phyloP scores from a whole-genome alignment of 1,140 invertebrate species.

The Proales similis region DNA sequence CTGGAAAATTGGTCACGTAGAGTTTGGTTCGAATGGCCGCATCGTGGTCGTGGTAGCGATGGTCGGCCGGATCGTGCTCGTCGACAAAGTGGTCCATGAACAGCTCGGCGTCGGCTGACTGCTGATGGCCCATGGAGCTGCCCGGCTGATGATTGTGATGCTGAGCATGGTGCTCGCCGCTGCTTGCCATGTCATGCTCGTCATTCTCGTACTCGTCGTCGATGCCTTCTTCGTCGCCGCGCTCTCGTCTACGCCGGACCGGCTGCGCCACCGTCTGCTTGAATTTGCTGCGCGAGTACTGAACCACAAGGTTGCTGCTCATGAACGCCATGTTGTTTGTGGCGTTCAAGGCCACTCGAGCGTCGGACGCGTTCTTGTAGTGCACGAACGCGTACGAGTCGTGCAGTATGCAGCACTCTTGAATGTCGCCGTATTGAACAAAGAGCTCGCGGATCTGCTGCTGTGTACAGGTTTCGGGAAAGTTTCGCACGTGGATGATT shows the following conservation, averaged over 20 bases:
- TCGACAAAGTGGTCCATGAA: neutral
- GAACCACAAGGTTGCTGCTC: conserved; percentile 17
- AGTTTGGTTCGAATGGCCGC: conserved; percentile 8
- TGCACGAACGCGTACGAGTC: conserved; percentile 36
- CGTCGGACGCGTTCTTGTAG: conserved; percentile 20
- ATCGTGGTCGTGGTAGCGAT: too few relatives aligned
- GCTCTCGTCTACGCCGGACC: too few relatives aligned
- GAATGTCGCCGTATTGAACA: conserved; percentile 21
- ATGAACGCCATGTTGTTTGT: conserved; percentile 25
- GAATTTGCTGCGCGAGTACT: conserved; percentile 34
- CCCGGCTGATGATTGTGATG: neutral
- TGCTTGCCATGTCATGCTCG: neutral
- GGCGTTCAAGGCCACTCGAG: conserved; percentile 23
- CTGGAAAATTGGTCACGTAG: conserved; percentile 35
- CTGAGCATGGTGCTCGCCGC: neutral
- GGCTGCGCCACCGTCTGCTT: too few relatives aligned
- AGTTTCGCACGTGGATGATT: conserved; percentile 34
- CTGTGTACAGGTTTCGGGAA: conserved; percentile 24
- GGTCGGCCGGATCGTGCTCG: too few relatives aligned
- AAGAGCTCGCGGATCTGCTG: conserved; percentile 30
- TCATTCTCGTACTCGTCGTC: neutral
- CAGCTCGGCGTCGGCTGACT: neutral
- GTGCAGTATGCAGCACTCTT: conserved; percentile 34
- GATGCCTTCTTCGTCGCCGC: neutral
- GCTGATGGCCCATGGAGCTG: too few relatives aligned